Evolutionary conservation across 2,113 vertebrate genomes (phyloP), one percentile per base, ranked within the genome.

Genomic region (Sebastes fasciatus): DNA sequence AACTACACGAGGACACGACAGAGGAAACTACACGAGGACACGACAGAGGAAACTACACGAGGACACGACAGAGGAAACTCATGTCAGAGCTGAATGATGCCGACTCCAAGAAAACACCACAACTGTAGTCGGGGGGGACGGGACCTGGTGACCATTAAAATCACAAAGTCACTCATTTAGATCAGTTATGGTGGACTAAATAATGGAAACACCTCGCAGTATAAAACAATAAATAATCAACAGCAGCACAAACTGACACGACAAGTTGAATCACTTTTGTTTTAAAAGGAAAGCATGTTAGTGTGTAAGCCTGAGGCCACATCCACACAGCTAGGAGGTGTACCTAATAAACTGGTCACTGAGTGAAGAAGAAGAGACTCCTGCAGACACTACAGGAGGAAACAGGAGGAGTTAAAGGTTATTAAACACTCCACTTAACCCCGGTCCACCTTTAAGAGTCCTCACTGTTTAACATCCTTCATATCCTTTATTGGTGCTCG

Each of bases 401-500:
- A 66, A 60, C 16, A 8, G 13, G 9, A 48, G 10, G 23, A 71
- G 74, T 34, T 48, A 49, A 58, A 66, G 19, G 52, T 76, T 11
- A 17, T 26, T 40, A 51, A 57, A 78, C 26, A 43, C 40, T 13
- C 12, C 14, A 23, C 45, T 48, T 77, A 26, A 74, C 40, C 43
- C 42, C 65, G 19, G 81, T 57, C 55, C 81, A 87, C 45, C 45
- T 68, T 73, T 34, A 49, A 64, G 13, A 7, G 19, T 14, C 16
- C 5, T 1, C 10, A 5, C 51, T 52, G 68, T 77, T 21, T 16
- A 51, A 79, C 74, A 77, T 46, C 75, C 64, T 54, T 62, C 45
- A 72, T 46, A n/a, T 10, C n/a, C 14, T 79, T 71, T 74, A 83
- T 71, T 46, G 49, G 81, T 78, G 2, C 64, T 64, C 34, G 40